These are phyloP conservation scores for Arrhopalites spinosus DNA, from an alignment of 2,888 invertebrate genomes.

Conservation along the genomic window DNA sequence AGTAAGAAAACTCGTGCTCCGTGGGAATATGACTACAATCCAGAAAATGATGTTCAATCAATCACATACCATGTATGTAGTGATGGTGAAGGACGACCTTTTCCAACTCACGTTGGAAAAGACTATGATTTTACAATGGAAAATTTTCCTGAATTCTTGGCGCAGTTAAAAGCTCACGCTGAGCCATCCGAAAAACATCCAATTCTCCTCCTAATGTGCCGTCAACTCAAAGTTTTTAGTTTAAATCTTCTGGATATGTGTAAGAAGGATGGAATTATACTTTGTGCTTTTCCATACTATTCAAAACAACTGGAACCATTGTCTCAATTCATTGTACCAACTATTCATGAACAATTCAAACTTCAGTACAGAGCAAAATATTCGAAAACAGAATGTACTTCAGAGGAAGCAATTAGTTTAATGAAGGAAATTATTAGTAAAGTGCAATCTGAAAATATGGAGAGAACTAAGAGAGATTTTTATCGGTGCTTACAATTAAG, in stretches of 20 bases:
- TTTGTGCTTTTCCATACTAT: slow-evolving; percentile 9
- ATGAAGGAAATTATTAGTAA: background rate
- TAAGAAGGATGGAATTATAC: background rate
- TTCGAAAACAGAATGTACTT: background rate
- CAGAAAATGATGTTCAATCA: background rate
- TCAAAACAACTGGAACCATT: slow-evolving; percentile 19
- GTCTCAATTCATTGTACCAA: background rate
- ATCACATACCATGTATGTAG: background rate
- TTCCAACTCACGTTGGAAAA: background rate
- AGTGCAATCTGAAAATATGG: background rate
- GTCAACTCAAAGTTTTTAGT: background rate
- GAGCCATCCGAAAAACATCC: background rate
- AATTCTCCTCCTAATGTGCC: background rate
- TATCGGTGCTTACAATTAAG: background rate
- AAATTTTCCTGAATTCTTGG: background rate
- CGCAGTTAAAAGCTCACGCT: background rate
- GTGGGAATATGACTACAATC: slow-evolving; percentile 2
- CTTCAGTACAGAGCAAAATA: background rate
- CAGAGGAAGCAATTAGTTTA: background rate
- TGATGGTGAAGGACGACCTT: background rate
- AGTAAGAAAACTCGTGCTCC: background rate
- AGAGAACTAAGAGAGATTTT: background rate
- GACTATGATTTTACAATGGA: slow-evolving; percentile 14
- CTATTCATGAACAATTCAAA: background rate
- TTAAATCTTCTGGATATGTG: slow-evolving; percentile 3